Base-by-base conservation (phyloP, 2,797 vertebrate species). In the Spinus pinus region DNA sequence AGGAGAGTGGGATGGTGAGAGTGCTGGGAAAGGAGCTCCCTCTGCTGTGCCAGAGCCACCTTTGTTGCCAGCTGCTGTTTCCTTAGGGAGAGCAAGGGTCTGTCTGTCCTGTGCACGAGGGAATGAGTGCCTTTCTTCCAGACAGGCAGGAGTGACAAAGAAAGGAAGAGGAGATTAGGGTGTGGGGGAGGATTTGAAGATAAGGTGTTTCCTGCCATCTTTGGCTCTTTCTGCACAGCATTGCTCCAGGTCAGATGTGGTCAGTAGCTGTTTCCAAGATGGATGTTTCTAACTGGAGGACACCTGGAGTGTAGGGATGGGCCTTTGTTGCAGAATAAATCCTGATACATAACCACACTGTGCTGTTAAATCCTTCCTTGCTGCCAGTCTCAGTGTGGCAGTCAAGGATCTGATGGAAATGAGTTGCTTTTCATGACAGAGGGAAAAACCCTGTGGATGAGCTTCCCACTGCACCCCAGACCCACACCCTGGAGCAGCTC, bases 401-500 rank as follows among this genome's bases (percentile, higher is more conserved):
- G 78, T 3, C 21, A 33, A 65, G 24, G 49, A 64, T 20, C 37
- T 4, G 1, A 4, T 35, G 71, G 58, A 30, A 58, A 28, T 4
- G 14, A 0, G 1, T 28, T 56, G 35, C n/a, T 77, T 69, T 42
- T 23, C 16, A 4, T 1, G 20, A 15, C n/a, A 37, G 10, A 33
- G 39, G 65, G n/a, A 6, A 27, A 44, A 24, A 2, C 15, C 27
- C 19, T 7, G 1, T 1, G 14, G 18, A 13, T 14, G 60, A 56
- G 11, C 50, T 77, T 41, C 60, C 56, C 46, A 3, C 20, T 5
- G 8, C 27, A 15, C 28, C 22, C 64, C 47, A 73, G 47, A 19
- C 21, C 16, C 23, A 5, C 9, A 11, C 3, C 7, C 21, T 11
- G 27, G 17, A 53, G 82, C 49, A 65, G 51, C 46, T 27, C 30